A percentile compares a stretch with the other conserved stretches of the same genome.
phyloP scores from a whole-genome alignment of 2,888 invertebrate genomes.

The Nematopogon swammerdamellus region DNA sequence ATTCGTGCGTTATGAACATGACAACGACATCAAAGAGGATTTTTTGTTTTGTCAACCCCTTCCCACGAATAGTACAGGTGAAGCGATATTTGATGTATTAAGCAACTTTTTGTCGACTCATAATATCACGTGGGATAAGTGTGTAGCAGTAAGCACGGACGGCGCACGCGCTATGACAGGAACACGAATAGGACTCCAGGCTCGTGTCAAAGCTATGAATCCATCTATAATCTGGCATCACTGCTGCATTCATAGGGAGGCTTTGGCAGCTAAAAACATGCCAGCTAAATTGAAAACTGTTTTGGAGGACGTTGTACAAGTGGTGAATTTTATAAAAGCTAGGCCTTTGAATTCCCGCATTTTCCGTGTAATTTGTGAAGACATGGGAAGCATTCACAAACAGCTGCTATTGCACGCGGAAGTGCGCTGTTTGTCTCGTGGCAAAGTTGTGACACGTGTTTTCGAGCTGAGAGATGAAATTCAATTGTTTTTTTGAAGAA shows the following conservation, averaged over 20 bases:
- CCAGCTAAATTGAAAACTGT: not conserved
- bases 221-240: constrained; percentile 4
- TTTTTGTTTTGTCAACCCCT: no score
- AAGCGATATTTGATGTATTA: no score
- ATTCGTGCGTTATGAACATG: no score
- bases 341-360: constrained; percentile 2
- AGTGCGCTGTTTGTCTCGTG: constrained; percentile 2
- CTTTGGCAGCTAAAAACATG: constrained; percentile 3
- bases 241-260: constrained; percentile 3
- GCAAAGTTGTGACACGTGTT: constrained; percentile 3
- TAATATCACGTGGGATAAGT: no score
- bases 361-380: constrained; percentile 1
- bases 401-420: constrained; percentile 8
- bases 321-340: constrained; percentile 2
- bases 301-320: constrained; percentile 1
- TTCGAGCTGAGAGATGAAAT: constrained; percentile 13
- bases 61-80: no score
- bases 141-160: not conserved
- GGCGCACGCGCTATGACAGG: constrained; percentile 1
- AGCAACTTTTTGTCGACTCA: not conserved
- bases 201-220: not conserved
- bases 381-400: constrained; percentile 11
- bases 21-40: no score
- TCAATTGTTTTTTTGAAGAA: constrained; percentile 7
- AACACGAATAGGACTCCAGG: constrained; percentile 1